These are phyloP conservation scores for Sinocyclocheilus anophthalmus DNA, from an alignment of 2,113 vertebrate genomes.

Conservation along the genomic window DNA sequence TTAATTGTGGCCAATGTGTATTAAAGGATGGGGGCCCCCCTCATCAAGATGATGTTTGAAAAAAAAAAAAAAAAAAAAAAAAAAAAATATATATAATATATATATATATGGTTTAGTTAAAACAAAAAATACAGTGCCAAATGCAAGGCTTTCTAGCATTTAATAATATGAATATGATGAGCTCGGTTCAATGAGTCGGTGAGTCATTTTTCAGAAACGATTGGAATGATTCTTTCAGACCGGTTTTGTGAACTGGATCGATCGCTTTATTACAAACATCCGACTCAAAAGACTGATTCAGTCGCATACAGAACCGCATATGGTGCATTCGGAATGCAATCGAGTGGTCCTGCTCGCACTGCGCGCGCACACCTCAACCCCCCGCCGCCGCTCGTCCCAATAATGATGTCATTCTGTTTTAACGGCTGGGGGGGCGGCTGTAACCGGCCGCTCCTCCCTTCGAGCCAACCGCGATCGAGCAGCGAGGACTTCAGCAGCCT, in stretches of 20 bases:
- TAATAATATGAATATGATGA: background rate
- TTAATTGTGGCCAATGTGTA: too few relatives aligned
- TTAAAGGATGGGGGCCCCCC: too few relatives aligned
- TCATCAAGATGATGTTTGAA: too few relatives aligned
- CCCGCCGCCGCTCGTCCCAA: conserved; percentile 51
- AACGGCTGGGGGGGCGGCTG: conserved; percentile 61
- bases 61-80: too few relatives aligned
- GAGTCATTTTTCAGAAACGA: background rate
- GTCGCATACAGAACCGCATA: background rate
- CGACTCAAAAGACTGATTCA: background rate
- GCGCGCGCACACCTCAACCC: background rate
- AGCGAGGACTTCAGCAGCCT: conserved; percentile 53
- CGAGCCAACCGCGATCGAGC: conserved; percentile 66
- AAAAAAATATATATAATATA: too few relatives aligned
- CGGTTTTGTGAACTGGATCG: background rate
- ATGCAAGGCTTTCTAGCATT: too few relatives aligned
- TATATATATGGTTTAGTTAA: too few relatives aligned
- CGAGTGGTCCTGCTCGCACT: background rate
- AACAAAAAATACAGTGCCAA: too few relatives aligned
- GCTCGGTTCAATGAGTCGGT: background rate
- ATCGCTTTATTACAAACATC: background rate
- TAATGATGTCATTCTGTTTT: conserved; percentile 72
- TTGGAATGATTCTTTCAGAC: background rate
- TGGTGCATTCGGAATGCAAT: conserved; percentile 25
- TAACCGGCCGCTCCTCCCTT: conserved; percentile 53